Percentiles rank a stretch among this genome's conserved stretches.
Conservation (phyloP, 2,797 vertebrate species). For the Anabas testudineus region DNA sequence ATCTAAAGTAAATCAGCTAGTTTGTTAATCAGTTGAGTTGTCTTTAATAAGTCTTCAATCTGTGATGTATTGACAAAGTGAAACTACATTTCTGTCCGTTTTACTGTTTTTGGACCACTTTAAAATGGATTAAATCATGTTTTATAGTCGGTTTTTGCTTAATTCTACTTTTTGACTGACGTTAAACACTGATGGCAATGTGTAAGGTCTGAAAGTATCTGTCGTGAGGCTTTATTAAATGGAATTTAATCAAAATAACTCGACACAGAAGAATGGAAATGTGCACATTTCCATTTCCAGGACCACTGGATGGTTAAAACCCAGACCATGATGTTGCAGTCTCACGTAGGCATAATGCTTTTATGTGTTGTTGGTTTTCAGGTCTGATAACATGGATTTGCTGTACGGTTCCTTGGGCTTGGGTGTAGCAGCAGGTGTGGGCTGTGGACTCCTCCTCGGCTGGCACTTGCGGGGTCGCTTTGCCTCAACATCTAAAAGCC, state of each 20-base stretch:
- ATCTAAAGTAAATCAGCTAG: background rate
- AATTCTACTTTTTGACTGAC: too few relatives aligned
- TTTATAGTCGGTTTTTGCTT: too few relatives aligned
- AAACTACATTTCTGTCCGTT: background rate
- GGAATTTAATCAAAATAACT: too few relatives aligned
- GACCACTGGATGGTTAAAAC: too few relatives aligned
- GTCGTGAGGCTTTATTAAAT: too few relatives aligned
- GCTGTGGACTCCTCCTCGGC: constrained; percentile 90
- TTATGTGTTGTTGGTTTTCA: constrained; percentile 22
- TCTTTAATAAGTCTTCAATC: background rate
- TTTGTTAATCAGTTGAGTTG: background rate
- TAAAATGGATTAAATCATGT: too few relatives aligned
- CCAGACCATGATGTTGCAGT: too few relatives aligned
- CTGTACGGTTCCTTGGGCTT: constrained; percentile 77
- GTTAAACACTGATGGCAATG: too few relatives aligned
- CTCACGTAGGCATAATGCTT: background rate
- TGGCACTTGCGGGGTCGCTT: constrained; percentile 88
- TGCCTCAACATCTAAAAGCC: constrained; percentile 44
- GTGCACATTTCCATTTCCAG: background rate
- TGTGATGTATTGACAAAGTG: background rate
- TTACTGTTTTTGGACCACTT: too few relatives aligned
- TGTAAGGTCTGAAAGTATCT: too few relatives aligned
- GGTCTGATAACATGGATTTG: constrained; percentile 84
- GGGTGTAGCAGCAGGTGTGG: constrained; percentile 85
- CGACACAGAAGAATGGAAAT: too few relatives aligned